These are phyloP conservation scores for Pseudomyrmex flavicornis DNA, from an alignment of 1,140 invertebrate species.

Conservation along the genomic window DNA sequence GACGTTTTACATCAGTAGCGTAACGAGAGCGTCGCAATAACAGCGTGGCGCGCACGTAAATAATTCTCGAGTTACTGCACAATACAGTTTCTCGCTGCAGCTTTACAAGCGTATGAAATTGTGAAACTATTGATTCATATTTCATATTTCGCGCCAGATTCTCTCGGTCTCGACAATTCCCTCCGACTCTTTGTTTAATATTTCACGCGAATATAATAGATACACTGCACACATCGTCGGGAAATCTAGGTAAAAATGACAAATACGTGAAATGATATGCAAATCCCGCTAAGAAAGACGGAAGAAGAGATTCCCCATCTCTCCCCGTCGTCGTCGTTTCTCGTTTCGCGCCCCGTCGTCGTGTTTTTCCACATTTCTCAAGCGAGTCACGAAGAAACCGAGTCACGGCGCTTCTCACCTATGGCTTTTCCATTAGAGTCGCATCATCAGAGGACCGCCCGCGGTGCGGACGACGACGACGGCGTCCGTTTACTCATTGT, in stretches of 20 bases:
- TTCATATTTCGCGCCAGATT: conserved; percentile 6
- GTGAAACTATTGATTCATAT: neutral
- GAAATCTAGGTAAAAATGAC: conserved; percentile 51
- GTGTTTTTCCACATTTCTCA: conserved; percentile 34
- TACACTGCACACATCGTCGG: conserved; percentile 31
- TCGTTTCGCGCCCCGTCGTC: neutral
- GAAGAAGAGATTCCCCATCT: too few species aligned
- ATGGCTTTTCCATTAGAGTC: conserved; percentile 56
- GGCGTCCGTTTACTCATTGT: conserved; percentile 46
- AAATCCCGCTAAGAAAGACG: conserved; percentile 36
- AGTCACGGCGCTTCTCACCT: conserved; percentile 1
- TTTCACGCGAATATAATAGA: conserved; percentile 35
- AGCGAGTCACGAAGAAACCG: conserved; percentile 25
- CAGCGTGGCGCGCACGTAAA: neutral
- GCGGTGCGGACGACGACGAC: neutral
- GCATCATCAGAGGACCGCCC: conserved; percentile 45
- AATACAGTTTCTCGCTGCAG: too few species aligned
- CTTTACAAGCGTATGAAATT: conserved; percentile 28
- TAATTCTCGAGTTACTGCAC: neutral
- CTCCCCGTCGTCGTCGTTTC: neutral
- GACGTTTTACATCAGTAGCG: neutral
- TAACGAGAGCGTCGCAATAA: neutral
- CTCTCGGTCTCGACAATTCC: neutral
- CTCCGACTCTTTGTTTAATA: conserved; percentile 8
- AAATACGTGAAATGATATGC: conserved; percentile 51